phyloP scores from a whole-genome alignment of 92 coral and sea anemone species.

The Meandrina meandrites region DNA sequence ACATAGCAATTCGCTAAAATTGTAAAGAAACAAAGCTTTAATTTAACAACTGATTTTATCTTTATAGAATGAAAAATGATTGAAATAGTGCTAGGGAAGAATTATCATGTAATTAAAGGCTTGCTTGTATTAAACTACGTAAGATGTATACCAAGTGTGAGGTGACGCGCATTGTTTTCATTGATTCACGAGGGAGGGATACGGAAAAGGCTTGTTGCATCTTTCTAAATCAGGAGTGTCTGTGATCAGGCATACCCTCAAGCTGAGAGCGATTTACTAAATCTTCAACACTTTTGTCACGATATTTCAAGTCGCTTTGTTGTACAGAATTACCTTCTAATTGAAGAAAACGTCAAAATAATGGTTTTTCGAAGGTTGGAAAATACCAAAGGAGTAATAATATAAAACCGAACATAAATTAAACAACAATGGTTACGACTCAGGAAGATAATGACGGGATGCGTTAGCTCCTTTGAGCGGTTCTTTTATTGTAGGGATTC shows the following conservation, averaged over 20 bases:
- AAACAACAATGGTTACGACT: too few relatives aligned
- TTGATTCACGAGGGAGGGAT: not conserved
- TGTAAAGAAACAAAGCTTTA: not conserved
- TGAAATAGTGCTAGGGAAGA: not conserved
- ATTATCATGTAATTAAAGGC: not conserved
- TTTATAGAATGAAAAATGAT: not conserved
- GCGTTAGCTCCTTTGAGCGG: too few relatives aligned
- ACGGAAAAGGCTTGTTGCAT: not conserved
- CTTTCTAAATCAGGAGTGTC: not conserved
- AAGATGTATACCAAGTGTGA: not conserved
- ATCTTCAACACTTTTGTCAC: too few relatives aligned
- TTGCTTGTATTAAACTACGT: not conserved
- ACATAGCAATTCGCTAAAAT: not conserved
- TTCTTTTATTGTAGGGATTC: not conserved
- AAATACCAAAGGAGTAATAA: too few relatives aligned
- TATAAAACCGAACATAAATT: too few relatives aligned
- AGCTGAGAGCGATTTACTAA: too few relatives aligned
- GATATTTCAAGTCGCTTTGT: too few relatives aligned
- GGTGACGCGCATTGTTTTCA: not conserved
- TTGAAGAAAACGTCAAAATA: too few relatives aligned
- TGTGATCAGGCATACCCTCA: too few relatives aligned
- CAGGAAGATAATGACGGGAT: too few relatives aligned
- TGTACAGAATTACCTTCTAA: too few relatives aligned
- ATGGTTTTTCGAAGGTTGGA: too few relatives aligned
- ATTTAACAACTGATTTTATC: not conserved